Evolutionary conservation across 2,113 vertebrate species (phyloP).

Genomic region (Caranx melampygus): DNA sequence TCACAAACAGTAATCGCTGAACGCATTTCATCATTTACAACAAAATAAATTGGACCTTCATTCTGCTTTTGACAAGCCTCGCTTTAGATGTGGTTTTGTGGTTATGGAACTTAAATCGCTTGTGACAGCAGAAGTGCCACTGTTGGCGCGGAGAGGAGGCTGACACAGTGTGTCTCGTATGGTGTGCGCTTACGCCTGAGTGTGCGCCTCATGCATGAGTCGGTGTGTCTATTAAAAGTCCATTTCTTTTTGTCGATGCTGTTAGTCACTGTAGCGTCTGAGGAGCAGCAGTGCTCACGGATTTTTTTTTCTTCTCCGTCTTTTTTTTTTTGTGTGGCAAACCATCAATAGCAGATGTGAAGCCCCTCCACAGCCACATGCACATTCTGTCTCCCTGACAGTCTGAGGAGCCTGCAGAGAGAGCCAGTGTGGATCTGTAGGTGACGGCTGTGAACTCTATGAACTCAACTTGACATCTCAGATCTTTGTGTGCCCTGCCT

Average conservation of each 20-base stretch:
- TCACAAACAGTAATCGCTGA: constrained; percentile 70
- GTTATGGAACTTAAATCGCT: constrained; percentile 64
- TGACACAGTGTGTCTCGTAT: constrained; percentile 2
- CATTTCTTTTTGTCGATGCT: constrained; percentile 50
- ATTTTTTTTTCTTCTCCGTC: not conserved
- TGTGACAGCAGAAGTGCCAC: constrained; percentile 72
- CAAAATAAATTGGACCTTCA: constrained; percentile 67
- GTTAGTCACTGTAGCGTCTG: constrained; percentile 25
- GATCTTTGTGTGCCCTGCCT: constrained; percentile 2
- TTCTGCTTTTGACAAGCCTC: constrained; percentile 59
- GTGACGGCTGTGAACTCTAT: constrained; percentile 49
- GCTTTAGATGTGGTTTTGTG: constrained; percentile 59
- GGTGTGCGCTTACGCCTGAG: not conserved
- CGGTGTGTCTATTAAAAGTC: constrained; percentile 46
- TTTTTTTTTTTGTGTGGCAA: constrained; percentile 34
- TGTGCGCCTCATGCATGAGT: constrained; percentile 43
- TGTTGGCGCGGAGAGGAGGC: constrained; percentile 25
- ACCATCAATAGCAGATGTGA: constrained; percentile 51
- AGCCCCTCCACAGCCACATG: constrained; percentile 5
- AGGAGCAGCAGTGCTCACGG: not conserved
- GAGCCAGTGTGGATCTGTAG: constrained; percentile 6
- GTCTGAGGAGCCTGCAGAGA: constrained; percentile 22
- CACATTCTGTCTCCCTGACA: constrained; percentile 2
- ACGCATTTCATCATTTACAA: constrained; percentile 68
- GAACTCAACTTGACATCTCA: constrained; percentile 39